Evolutionary conservation across 2,888 invertebrate genomes (phyloP), one percentile per base, ranked within the genome.

Genomic region (Sinelater perroti): DNA sequence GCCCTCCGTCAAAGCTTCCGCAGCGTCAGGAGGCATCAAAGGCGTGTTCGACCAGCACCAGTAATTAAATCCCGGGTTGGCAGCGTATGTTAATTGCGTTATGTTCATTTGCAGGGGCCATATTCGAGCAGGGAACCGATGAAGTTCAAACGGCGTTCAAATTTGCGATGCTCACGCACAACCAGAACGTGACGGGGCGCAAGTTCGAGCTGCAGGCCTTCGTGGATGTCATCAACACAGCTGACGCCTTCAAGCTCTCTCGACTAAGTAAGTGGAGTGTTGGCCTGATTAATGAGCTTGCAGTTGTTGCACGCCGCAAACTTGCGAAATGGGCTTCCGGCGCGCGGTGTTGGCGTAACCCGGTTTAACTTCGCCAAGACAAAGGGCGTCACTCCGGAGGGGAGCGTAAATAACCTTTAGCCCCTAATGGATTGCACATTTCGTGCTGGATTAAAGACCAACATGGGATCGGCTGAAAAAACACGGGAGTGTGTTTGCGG

Each of bases 61-160:
- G 20, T 20, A 40, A 40, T 20, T 40, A 40, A 24, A 40, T 40
- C 18, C 17, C 18, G 18, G 18, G 7, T 35, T 35, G 35, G 18
- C n/a, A 35, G 13, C 18, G 18, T 11, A 20, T 24, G 3, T 14
- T 40, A 40, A 40, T 40, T 40, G 20, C 13, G 21, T 40, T 40
- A 24, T 40, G 40, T 40, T 24, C 35, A 4, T 26, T 82, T 82
- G 6, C 83, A 95, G 95, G 95, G 72, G 93, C 93, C 47, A 93
- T 95, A 71, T 95, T 95, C 76, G 94, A 94, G 72, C 93, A 93
- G 75, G 93, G 93, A 56, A 93, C 92, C 1, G 93, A 93, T 74
- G 94, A 95, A 76, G 91, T 94, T 55, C 94, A 94, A 78, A 89
- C 92, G 62, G 95, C 93, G n/a, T 95, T 95, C 79, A 93, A 90